These are phyloP conservation scores for Sebastes dallii DNA, from an alignment of 2,797 vertebrate species.

Conservation along the genomic window DNA sequence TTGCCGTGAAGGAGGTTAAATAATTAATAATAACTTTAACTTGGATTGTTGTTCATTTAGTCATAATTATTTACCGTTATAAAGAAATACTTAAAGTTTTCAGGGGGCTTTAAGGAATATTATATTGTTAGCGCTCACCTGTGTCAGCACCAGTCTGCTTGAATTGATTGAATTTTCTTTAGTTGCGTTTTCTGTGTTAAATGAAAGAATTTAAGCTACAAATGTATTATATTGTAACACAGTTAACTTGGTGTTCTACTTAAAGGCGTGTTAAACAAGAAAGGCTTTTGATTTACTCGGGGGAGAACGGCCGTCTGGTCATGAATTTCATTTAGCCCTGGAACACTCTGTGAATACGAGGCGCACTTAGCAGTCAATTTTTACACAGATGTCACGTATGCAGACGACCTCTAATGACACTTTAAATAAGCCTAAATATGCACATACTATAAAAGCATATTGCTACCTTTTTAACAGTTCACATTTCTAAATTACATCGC, in stretches of 20 bases:
- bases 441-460: constrained; percentile 16
- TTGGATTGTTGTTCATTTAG: not conserved
- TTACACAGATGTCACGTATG: constrained; percentile 43
- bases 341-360: constrained; percentile 34
- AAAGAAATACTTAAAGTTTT: not conserved
- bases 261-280: constrained; percentile 48
- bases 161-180: constrained; percentile 29
- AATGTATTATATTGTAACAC: constrained; percentile 38
- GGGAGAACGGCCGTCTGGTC: constrained; percentile 49
- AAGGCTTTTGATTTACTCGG: constrained; percentile 54
- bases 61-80: not conserved
- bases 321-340: constrained; percentile 58
- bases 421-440: constrained; percentile 51
- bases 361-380: constrained; percentile 42
- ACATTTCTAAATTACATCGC: constrained; percentile 30
- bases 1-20: too few species aligned
- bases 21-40: not conserved
- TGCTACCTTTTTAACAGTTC: constrained; percentile 42
- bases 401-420: constrained; percentile 36
- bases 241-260: constrained; percentile 53
- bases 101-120: not conserved
- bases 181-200: constrained; percentile 15
- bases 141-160: constrained; percentile 6
- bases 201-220: constrained; percentile 34
- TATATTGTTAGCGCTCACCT: not conserved